Percentiles rank a stretch among this genome's conserved stretches.
Conservation (phyloP, 2,797 vertebrate genomes). For the Ibycter americanus region DNA sequence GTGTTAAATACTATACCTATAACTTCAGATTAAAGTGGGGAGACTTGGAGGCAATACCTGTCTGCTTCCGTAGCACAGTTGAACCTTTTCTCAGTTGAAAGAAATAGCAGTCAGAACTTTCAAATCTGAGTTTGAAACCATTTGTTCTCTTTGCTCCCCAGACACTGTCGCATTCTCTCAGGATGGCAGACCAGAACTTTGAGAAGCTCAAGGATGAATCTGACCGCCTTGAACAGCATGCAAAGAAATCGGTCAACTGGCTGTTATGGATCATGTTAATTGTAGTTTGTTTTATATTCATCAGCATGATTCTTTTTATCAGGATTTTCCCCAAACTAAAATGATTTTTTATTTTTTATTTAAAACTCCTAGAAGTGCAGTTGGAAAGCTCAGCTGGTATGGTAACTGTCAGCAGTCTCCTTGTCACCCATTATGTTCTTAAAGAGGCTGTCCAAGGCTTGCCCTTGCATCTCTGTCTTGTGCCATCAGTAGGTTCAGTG, state of each 20-base stretch:
- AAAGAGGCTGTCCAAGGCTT: background rate
- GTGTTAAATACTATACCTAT: background rate
- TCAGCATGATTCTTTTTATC: conserved; percentile 98
- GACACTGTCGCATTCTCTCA: conserved; percentile 92
- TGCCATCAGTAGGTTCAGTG: background rate
- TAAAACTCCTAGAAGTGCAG: background rate
- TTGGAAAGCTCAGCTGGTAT: background rate
- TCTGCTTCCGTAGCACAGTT: background rate
- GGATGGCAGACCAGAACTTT: conserved; percentile 93
- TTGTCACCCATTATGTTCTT: background rate
- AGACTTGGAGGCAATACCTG: background rate
- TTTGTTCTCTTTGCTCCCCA: conserved; percentile 56
- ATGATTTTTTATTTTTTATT: conserved; percentile 68
- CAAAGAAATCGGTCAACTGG: conserved; percentile 98
- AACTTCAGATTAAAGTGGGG: background rate
- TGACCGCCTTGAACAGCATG: conserved; percentile 92
- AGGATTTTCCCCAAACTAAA: conserved; percentile 92
- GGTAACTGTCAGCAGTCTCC: background rate
- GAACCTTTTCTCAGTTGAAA: background rate
- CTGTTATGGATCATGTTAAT: conserved; percentile 95
- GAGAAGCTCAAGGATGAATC: conserved; percentile 96
- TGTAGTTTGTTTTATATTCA: conserved; percentile 93
- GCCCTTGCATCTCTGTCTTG: background rate
- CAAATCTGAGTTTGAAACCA: background rate
- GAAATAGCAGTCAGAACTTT: background rate